These are phyloP conservation scores for Zaprionus kolodkinae DNA, from an alignment of 1,140 invertebrate species.

Conservation along the genomic window DNA sequence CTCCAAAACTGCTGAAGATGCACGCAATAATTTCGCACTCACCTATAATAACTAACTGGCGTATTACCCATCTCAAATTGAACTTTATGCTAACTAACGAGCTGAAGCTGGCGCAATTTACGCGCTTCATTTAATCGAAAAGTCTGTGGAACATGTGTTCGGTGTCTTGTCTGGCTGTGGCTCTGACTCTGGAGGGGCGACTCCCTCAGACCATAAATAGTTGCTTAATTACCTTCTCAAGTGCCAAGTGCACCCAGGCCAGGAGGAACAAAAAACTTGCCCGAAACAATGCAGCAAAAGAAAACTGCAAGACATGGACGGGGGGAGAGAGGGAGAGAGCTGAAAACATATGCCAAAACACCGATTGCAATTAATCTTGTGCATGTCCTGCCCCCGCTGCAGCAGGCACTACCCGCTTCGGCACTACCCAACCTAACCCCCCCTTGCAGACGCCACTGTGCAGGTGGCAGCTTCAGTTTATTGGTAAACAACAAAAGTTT, in stretches of 20 bases:
- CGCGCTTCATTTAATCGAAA: conserved; percentile 30
- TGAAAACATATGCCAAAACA: conserved; percentile 80
- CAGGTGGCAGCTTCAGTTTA: conserved; percentile 59
- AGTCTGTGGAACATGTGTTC: conserved; percentile 58
- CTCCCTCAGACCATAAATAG: conserved; percentile 62
- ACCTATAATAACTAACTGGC: neutral
- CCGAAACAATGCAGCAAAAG: conserved; percentile 37
- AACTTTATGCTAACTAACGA: conserved; percentile 7
- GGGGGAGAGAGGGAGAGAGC: neutral
- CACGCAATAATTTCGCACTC: neutral
- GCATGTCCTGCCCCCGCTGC: conserved; percentile 54
- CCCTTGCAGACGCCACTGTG: conserved; percentile 22
- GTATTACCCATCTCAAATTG: neutral
- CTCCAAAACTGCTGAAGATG: neutral
- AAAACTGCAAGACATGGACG: conserved; percentile 18
- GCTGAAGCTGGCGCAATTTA: conserved; percentile 12
- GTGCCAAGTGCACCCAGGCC: conserved; percentile 58
- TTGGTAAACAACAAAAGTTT: conserved; percentile 78
- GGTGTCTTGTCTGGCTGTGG: conserved; percentile 26
- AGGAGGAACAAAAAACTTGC: conserved; percentile 37
- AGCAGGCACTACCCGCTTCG: neutral
- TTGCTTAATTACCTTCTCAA: conserved; percentile 75
- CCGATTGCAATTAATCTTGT: conserved; percentile 82
- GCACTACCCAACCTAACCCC: no score
- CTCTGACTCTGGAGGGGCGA: neutral